phyloP scores from a whole-genome alignment of 2,888 invertebrate species.

The Tenthredo amoena region DNA sequence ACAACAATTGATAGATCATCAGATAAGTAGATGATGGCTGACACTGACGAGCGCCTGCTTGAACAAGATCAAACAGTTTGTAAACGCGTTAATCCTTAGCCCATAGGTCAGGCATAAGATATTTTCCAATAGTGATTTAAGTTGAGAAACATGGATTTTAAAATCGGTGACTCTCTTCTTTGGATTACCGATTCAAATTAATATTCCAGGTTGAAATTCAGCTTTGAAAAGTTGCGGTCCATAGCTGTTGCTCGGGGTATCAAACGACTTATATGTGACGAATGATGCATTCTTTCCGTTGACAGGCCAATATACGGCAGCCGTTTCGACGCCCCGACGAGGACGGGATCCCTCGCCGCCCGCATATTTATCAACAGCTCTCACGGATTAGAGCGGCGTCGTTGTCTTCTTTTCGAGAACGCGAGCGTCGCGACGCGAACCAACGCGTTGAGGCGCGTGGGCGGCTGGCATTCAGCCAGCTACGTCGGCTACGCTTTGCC shows the following conservation, averaged over 20 bases:
- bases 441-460: slow-evolving; percentile 29
- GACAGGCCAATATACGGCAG: slow-evolving; percentile 53
- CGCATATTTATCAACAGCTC: slow-evolving; percentile 55
- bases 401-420: slow-evolving; percentile 52
- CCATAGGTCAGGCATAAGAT: not conserved
- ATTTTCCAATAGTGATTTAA: not conserved
- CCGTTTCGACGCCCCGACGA: slow-evolving; percentile 51
- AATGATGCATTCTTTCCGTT: slow-evolving; percentile 53
- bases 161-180: not conserved
- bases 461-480: slow-evolving; percentile 16
- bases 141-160: not conserved
- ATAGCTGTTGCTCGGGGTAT: slow-evolving; percentile 30
- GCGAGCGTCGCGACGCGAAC: slow-evolving; percentile 47
- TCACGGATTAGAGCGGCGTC: slow-evolving; percentile 64
- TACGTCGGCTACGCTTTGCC: slow-evolving; percentile 58
- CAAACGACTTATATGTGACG: slow-evolving; percentile 43
- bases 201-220: slow-evolving; percentile 35
- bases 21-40: slow-evolving; percentile 12
- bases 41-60: slow-evolving; percentile 20
- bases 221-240: slow-evolving; percentile 50
- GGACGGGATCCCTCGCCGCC: slow-evolving; percentile 54
- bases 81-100: slow-evolving; percentile 20
- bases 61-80: slow-evolving; percentile 43
- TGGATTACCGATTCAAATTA: slow-evolving; percentile 18
- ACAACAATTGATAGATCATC: not conserved